Percentiles rank a stretch among this genome's conserved stretches.
phyloP scores from a whole-genome alignment of 1,140 invertebrate genomes.

The Colletes latitarsis region DNA sequence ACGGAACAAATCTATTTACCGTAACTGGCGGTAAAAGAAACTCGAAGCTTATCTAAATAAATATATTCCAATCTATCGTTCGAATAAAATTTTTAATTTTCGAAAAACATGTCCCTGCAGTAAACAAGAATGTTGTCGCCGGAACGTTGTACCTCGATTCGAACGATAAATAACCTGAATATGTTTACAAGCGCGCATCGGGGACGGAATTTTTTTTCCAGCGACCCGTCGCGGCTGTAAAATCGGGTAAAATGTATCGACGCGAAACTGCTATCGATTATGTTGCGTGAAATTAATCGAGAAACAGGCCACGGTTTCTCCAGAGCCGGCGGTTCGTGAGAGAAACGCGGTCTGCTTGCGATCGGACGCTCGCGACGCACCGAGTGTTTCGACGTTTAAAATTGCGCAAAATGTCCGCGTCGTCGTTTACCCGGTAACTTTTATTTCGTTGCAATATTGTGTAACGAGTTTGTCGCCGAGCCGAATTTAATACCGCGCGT shows the following conservation, averaged over 20 bases:
- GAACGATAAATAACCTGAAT: neutral
- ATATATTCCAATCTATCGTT: no score
- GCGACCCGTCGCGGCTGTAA: neutral
- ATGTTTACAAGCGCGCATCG: neutral
- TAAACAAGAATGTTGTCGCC: no score
- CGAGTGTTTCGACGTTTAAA: constrained; percentile 12
- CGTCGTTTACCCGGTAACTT: neutral
- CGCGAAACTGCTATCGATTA: neutral
- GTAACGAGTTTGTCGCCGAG: constrained; percentile 20
- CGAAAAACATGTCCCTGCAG: no score
- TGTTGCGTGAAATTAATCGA: constrained; percentile 33
- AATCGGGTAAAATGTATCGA: neutral
- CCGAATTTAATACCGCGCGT: constrained; percentile 10
- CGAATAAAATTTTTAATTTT: no score
- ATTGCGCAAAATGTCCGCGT: constrained; percentile 20
- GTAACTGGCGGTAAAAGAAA: no score
- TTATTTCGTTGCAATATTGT: constrained; percentile 15
- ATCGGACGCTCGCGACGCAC: neutral
- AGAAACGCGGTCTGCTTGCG: neutral
- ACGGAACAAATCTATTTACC: no score
- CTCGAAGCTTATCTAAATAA: no score
- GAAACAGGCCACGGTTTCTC: neutral
- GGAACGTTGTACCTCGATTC: no score
- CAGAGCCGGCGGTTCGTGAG: neutral
- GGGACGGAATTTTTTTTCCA: neutral